Conservation (phyloP, 2,888 invertebrate genomes). For the Chrysolina oricalcia region DNA sequence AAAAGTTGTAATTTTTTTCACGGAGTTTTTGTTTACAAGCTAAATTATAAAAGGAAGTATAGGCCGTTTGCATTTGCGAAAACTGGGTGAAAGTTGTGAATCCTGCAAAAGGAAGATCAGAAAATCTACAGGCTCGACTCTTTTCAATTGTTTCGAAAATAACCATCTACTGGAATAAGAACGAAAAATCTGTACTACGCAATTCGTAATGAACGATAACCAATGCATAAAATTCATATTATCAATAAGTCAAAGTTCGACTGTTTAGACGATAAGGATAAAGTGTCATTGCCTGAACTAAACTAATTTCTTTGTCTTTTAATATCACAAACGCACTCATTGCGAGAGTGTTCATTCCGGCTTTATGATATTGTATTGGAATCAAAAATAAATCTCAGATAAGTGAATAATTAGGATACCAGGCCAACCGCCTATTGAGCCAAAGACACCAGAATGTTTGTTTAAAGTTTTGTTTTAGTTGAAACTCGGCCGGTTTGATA, state of each 20-base stretch:
- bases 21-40: too few relatives aligned
- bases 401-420: neutral
- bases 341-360: neutral
- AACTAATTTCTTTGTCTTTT: conserved; percentile 28
- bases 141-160: neutral
- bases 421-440: neutral
- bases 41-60: too few relatives aligned
- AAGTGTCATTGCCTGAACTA: conserved; percentile 28
- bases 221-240: conserved; percentile 17
- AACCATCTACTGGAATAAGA: neutral
- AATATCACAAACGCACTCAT: conserved; percentile 8
- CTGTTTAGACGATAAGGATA: conserved; percentile 13
- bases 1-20: too few relatives aligned
- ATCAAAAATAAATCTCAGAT: neutral
- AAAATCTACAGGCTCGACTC: neutral
- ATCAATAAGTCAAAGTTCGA: conserved; percentile 27
- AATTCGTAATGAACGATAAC: neutral
- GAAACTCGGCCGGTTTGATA: neutral
- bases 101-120: too few relatives aligned
- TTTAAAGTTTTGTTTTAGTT: neutral
- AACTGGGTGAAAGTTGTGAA: too few relatives aligned
- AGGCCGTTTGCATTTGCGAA: too few relatives aligned
- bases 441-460: neutral
- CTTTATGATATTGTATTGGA: neutral
- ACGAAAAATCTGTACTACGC: conserved; percentile 3